Conservation (phyloP, 1,140 invertebrate genomes). For the Drosophila punjabiensis region DNA sequence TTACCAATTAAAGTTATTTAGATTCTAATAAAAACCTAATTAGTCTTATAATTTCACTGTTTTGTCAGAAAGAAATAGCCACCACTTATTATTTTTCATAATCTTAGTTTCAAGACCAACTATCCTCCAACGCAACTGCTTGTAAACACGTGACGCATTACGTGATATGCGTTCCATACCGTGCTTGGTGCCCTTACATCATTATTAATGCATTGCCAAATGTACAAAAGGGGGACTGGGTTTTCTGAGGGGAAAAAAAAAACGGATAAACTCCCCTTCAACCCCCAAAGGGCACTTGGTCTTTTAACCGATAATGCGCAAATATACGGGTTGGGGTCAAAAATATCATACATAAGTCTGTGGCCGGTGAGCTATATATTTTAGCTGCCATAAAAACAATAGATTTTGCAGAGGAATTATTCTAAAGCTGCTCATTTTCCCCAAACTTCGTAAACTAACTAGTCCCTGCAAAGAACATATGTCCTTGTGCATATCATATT, state of each 20-base stretch:
- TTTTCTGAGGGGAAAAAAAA: background rate
- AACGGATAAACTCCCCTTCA: conserved; percentile 3
- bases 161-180: conserved; percentile 66
- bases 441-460: no score
- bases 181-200: conserved; percentile 73
- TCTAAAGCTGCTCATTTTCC: background rate
- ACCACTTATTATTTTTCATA: background rate
- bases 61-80: background rate
- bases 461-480: background rate
- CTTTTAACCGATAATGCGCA: conserved; percentile 4
- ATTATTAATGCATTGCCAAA: conserved; percentile 79
- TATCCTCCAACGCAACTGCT: conserved; percentile 2
- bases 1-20: background rate
- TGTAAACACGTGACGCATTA: conserved; percentile 67
- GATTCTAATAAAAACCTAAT: background rate
- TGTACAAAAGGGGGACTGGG: conserved; percentile 29
- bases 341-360: background rate
- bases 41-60: background rate
- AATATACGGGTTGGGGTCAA: background rate
- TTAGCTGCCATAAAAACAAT: background rate
- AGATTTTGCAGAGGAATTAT: background rate
- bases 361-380: background rate
- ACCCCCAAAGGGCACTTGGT: conserved; percentile 1
- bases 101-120: background rate
- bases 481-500: background rate